phyloP scores from a whole-genome alignment of 2,113 vertebrate species.

The Sigmodon hispidus region DNA sequence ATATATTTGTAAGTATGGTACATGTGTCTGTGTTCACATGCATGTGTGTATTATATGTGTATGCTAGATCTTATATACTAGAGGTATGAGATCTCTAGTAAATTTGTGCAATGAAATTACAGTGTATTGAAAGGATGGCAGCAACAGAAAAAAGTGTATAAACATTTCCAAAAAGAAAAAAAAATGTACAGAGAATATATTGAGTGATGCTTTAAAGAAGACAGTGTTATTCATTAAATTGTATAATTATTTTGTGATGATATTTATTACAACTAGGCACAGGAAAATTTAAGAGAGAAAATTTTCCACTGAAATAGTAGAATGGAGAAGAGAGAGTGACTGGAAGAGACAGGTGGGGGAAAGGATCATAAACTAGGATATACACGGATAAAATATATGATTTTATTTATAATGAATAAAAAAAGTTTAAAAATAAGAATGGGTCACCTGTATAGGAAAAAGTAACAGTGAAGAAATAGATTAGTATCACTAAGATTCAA shows the following conservation, averaged over 20 bases:
- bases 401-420: too few species aligned
- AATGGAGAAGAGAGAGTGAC: too few species aligned
- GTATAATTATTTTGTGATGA: not conserved
- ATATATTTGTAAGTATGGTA: not conserved
- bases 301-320: not conserved
- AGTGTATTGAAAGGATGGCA: not conserved
- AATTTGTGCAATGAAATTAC: not conserved
- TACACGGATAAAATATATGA: too few species aligned
- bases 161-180: not conserved
- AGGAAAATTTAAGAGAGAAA: not conserved
- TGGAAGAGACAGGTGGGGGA: too few species aligned
- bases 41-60: not conserved
- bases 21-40: not conserved
- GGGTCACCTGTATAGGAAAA: not conserved
- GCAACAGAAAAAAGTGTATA: not conserved
- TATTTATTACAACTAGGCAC: not conserved
- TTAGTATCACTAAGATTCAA: not conserved
- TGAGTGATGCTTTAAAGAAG: not conserved
- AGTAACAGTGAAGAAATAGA: not conserved
- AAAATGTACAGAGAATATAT: not conserved
- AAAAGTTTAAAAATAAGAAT: not conserved
- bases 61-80: too few species aligned
- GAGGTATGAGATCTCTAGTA: not conserved
- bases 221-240: not conserved
- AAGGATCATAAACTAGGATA: too few species aligned